Percentiles rank a stretch among this genome's conserved stretches.
These are phyloP conservation scores for Trissonchulus latispiculum DNA, from an alignment of 2,888 invertebrate genomes.

Conservation along the genomic window DNA sequence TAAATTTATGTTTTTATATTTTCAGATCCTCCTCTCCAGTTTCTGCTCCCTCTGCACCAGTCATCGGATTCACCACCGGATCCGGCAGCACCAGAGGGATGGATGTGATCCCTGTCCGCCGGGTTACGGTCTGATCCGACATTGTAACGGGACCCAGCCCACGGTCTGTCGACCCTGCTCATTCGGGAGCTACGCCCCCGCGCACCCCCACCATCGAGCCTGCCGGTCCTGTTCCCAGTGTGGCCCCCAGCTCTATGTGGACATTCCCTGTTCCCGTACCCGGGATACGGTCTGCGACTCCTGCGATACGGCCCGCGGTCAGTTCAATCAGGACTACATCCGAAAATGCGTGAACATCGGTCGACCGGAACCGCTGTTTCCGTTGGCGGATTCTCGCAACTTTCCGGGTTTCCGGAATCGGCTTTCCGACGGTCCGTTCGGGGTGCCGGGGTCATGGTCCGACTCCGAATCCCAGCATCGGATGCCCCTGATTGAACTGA, in stretches of 20 bases:
- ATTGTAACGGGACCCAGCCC: neutral
- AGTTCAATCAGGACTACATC: neutral
- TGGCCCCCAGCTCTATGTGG: conserved; percentile 48
- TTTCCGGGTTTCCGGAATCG: no score
- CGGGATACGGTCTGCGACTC: conserved; percentile 48
- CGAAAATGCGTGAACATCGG: neutral
- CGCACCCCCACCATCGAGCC: conserved; percentile 28
- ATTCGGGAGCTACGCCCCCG: neutral
- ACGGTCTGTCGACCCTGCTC: conserved; percentile 11
- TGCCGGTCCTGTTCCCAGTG: conserved; percentile 49
- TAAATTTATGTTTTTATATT: no score
- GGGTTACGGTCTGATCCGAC: neutral
- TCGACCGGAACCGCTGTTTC: no score
- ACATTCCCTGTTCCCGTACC: conserved; percentile 45
- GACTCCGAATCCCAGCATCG: no score
- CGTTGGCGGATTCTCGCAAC: no score
- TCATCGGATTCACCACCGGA: no score
- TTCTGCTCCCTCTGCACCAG: no score
- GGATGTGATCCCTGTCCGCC: neutral
- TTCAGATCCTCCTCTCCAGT: no score
- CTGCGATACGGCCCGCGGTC: conserved; percentile 40
- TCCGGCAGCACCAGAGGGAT: no score
- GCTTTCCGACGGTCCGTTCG: neutral
- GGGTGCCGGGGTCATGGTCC: no score
- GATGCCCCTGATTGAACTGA: neutral